Base-by-base conservation (phyloP, 2,888 invertebrate species). In the Augochlorella aurata region DNA sequence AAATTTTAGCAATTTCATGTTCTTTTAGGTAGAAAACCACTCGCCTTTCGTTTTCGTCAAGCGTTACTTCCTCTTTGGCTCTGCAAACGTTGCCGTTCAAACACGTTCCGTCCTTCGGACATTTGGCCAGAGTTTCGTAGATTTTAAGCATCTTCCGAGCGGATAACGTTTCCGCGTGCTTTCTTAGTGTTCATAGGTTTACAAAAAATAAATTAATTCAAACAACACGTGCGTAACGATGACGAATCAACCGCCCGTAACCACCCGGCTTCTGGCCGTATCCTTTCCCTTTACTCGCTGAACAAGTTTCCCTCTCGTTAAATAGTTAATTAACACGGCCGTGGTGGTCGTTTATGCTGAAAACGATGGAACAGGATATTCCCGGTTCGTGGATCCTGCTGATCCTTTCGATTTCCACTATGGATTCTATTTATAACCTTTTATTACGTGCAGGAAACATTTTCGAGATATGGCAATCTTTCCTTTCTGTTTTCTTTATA, bases 141-240 rank as follows among this genome's bases (percentile, higher is more conserved):
- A 85, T 88, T 87, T 83, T 92, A 91, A 92, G 90, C 90, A 90
- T 90, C 89, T 90, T 90, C 89, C 90, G 89, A 91, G 90, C 90
- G 91, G 91, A 89, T 82, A 75, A 74, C 87, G 86, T 88, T 80
- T 87, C 88, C 89, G 89, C 89, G 89, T 92, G 92, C 93, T 93
- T 93, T 93, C 89, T 92, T 92, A 93, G 93, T 93, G 90, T 93
- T 93, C 92, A 92, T 92, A 93, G 92, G 85, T 90, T 93, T 92
- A 92, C 88, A 87, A 91, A 86, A 90, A 92, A 91, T 92, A 91
- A 93, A 92, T 92, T 93, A 91, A 93, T 91, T 92, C 89, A 80
- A 74, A 77, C 74, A 80, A 54, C 83, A 84, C 75, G 70, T 81
- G 83, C 84, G 78, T 84, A 82, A 75, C 58, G 74, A 73, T 63